Base-by-base conservation (phyloP, 2,888 invertebrate species). In the Chymomyza procnemis region DNA sequence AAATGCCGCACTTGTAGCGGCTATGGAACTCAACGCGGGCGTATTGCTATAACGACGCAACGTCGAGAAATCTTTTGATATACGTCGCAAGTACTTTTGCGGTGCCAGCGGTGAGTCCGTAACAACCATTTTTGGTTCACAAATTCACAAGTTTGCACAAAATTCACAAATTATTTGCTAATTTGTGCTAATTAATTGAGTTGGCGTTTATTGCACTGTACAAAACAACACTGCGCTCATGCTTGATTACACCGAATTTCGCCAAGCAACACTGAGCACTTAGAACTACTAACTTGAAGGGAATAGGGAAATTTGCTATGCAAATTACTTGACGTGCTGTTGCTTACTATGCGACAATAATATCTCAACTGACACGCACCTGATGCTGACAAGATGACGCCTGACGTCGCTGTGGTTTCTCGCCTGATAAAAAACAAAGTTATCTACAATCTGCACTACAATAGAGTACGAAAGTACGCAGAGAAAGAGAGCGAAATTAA, bases 61-160 rank as follows among this genome's bases (percentile, higher is more conserved):
- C 1, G 88, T 88, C 41, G 88, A 88, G 65, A 81, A 88, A 68
- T 89, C 89, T 69, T 84, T 86, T 3, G 89, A 89, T 34, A 87
- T 75, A 67, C 89, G 79, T 1, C 89, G 88, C 64, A 89, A 50
- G 74, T 89, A 89, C 64, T 80, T 86, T 65, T 84, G 78, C 18
- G 86, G 69, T 18, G 76, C 64, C 34, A 83, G 73, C 18, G 88
- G 84, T 9, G 88, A 85, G 61, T 84, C 72, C 63, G 66, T 75
- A 61, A 84, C 74, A 63, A 84, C 81, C 84, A 83, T 87, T 67
- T 26, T 16, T 68, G 48, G 21, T 19, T 46, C 14, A 14, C 46
- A n/a, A n/a, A 16, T 52, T 54, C 26, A 16, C 56, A 30, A 61
- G 26, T 26, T 26, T 5, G 52, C 54, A 46, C 52, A 8, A 1